Evolutionary conservation across 2,797 vertebrate species (phyloP), one percentile per base, ranked within the genome.

Genomic region (Taenioides sp.): DNA sequence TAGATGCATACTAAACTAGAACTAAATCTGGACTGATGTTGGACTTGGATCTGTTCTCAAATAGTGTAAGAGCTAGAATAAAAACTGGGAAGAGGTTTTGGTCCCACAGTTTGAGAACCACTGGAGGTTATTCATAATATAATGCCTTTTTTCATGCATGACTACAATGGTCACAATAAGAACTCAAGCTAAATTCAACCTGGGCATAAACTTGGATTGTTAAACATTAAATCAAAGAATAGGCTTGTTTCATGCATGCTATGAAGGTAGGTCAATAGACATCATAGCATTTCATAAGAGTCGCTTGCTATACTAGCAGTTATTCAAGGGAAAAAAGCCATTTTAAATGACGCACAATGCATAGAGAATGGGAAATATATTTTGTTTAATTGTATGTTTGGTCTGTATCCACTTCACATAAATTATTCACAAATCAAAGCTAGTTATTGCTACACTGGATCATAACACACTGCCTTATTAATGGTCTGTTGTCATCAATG

Each of bases 361-460:
- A 7, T 37, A 52, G 65, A 49, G 17, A 28, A 52, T 49, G 3
- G 11, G 69, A 2, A 9, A 61, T 47, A 16, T 65, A 63, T 65
- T 65, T 65, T 52, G 27, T 31, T 63, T 37, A 49, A 52, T 31
- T 65, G 23, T 31, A 6, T 14, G 0, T 22, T 34, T 75, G 43
- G 22, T 4, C 40, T 66, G 18, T 31, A 14, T 25, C 16, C 37
- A 64, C 16, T 65, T 18, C 6, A n/a, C n/a, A 3, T 52, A 50
- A 66, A 66, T 23, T 43, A 65, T 31, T 47, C 27, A 59, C 16
- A 62, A 3, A 17, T 60, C 2, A 40, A n/a, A 65, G 63, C 10
- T 60, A 20, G 17, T 27, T 22, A n/a, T 2, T 43, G 52, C n/a
- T 69, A 74, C 76, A 82, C 77, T 87, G 82, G 74, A 80, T 67